Percentiles rank a stretch among this genome's conserved stretches.
phyloP scores from a whole-genome alignment of 1,140 invertebrate species.

The Penaeus vannamei region DNA sequence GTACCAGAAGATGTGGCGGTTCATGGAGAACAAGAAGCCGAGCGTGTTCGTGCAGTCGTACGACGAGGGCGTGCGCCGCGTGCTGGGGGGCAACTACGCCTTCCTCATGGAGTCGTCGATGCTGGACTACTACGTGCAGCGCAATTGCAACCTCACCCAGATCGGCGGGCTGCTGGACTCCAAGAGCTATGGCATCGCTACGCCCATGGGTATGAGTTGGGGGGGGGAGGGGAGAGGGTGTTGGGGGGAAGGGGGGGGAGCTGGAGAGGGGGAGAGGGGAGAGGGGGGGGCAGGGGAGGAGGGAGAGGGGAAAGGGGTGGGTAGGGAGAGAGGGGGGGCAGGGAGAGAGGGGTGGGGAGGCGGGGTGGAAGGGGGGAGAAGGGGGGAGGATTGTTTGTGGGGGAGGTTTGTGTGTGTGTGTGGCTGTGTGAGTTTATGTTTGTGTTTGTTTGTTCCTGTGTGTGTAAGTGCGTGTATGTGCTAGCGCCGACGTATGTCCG shows the following conservation, averaged over 20 bases:
- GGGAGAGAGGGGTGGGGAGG: too few relatives aligned
- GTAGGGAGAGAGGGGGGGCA: too few relatives aligned
- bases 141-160: slow-evolving; percentile 94
- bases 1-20: slow-evolving; percentile 90
- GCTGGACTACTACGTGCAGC: slow-evolving; percentile 89
- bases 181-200: slow-evolving; percentile 92
- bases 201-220: slow-evolving; percentile 80
- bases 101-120: slow-evolving; percentile 96
- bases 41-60: slow-evolving; percentile 80
- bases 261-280: too few relatives aligned
- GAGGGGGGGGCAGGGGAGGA: background rate
- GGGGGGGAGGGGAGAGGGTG: background rate
- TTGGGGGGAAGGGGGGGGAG: background rate
- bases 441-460: too few relatives aligned
- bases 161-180: slow-evolving; percentile 92
- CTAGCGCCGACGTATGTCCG: too few relatives aligned
- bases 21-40: slow-evolving; percentile 83
- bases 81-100: slow-evolving; percentile 87
- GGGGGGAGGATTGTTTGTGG: too few relatives aligned
- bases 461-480: too few relatives aligned
- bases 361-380: too few relatives aligned
- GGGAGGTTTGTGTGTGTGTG: too few relatives aligned
- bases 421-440: too few relatives aligned
- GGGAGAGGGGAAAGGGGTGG: too few relatives aligned
- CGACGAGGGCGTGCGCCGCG: slow-evolving; percentile 84